These are phyloP conservation scores for Paragorgia papillata DNA, from an alignment of 92 coral and sea anemone genomes.

Conservation along the genomic window DNA sequence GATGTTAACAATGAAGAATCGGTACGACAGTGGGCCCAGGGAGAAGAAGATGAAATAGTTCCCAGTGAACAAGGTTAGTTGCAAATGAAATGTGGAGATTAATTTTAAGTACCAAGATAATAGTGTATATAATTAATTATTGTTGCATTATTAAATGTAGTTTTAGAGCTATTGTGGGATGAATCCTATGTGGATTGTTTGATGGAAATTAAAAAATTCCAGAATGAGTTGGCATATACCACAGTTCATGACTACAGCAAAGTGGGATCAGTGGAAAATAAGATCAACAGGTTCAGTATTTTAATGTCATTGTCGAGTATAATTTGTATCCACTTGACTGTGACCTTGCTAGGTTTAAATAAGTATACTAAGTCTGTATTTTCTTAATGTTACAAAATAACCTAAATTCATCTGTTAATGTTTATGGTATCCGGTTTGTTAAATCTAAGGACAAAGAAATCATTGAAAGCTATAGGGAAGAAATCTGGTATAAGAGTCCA, in stretches of 20 bases:
- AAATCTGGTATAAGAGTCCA: conserved; percentile 20
- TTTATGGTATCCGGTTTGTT: too few species aligned
- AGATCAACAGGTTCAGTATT: conserved; percentile 6
- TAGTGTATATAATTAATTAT: not conserved
- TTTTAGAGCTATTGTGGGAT: conserved; percentile 50
- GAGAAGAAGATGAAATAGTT: conserved; percentile 32
- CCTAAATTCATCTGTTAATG: too few species aligned
- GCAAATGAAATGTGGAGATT: too few species aligned
- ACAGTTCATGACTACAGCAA: conserved; percentile 14
- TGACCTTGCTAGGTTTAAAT: too few species aligned
- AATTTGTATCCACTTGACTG: conserved; percentile 5
- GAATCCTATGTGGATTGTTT: conserved; percentile 38
- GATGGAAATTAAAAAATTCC: conserved; percentile 29
- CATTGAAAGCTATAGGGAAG: too few species aligned
- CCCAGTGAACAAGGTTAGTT: conserved; percentile 38
- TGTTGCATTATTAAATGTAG: not conserved
- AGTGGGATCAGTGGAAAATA: conserved; percentile 38
- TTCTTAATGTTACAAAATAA: too few species aligned
- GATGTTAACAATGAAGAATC: conserved; percentile 21
- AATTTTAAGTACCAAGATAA: not conserved
- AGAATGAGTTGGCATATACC: conserved; percentile 27
- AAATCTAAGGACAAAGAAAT: too few species aligned
- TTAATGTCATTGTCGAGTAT: conserved; percentile 1
- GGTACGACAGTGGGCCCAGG: conserved; percentile 36
- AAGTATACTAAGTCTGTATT: too few species aligned